These are phyloP conservation scores for Meiosimyza decipiens DNA, from an alignment of 2,888 invertebrate genomes.

Conservation along the genomic window DNA sequence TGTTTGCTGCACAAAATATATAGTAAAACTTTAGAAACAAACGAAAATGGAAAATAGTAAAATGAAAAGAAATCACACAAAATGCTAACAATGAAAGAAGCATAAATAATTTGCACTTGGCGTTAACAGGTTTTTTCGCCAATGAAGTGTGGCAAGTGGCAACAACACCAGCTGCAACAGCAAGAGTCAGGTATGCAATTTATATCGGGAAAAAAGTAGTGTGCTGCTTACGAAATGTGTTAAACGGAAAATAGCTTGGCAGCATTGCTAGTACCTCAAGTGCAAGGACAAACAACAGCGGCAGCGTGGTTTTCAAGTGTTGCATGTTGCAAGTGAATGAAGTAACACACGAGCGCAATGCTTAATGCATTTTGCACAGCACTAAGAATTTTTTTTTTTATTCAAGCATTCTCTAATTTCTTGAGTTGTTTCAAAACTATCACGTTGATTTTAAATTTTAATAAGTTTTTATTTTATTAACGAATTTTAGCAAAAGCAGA, in stretches of 20 bases:
- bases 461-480: too few species aligned
- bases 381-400: too few species aligned
- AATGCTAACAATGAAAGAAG: constrained; percentile 23
- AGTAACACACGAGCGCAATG: not conserved
- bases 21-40: constrained; percentile 9
- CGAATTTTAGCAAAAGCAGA: too few species aligned
- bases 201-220: not conserved
- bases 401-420: too few species aligned
- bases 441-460: too few species aligned
- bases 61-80: not conserved
- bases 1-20: not conserved
- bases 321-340: not conserved
- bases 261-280: not conserved
- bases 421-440: too few species aligned
- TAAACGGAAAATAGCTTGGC: constrained; percentile 6
- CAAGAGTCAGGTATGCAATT: too few species aligned
- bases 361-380: too few species aligned
- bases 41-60: constrained; percentile 33
- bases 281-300: constrained; percentile 19
- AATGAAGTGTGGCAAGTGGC: constrained; percentile 15
- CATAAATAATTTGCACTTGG: constrained; percentile 37
- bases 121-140: constrained; percentile 25
- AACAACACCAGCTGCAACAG: too few species aligned
- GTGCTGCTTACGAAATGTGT: not conserved
- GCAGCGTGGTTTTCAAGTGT: not conserved